A percentile compares a stretch with the other conserved stretches of the same genome.
These are phyloP conservation scores for Cyphomyrmex costatus DNA, from an alignment of 1,140 invertebrate genomes.

Conservation along the genomic window DNA sequence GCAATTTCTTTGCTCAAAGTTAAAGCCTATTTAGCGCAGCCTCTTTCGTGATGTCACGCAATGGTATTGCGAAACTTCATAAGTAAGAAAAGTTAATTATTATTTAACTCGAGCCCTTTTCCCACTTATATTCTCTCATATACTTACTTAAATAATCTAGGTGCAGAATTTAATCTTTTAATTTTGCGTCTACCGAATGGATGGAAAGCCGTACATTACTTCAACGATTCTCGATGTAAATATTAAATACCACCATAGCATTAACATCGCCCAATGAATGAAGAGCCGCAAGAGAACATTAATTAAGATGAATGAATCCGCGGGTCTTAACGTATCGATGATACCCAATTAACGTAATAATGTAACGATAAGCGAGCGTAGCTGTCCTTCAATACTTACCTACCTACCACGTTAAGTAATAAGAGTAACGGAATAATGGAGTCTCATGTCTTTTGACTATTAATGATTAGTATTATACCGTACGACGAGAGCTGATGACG, in stretches of 20 bases:
- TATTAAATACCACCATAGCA: conserved; percentile 84
- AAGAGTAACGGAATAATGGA: conserved; percentile 80
- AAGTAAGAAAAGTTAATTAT: conserved; percentile 18
- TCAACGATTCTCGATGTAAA: conserved; percentile 85
- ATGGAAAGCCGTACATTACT: conserved; percentile 80
- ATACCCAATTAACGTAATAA: conserved; percentile 86
- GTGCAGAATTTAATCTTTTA: conserved; percentile 70
- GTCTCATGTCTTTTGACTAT: conserved; percentile 85
- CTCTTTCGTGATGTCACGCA: conserved; percentile 16
- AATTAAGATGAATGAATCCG: conserved; percentile 70
- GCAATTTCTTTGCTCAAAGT: conserved; percentile 43
- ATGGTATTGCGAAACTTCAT: conserved; percentile 3
- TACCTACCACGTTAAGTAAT: conserved; percentile 84
- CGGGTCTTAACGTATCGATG: conserved; percentile 75
- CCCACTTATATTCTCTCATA: neutral
- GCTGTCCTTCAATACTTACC: conserved; percentile 86
- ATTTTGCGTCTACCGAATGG: conserved; percentile 79
- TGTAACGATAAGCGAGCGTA: conserved; percentile 85
- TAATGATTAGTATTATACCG: conserved; percentile 84
- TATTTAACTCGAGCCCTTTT: conserved; percentile 7
- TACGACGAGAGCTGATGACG: conserved; percentile 63
- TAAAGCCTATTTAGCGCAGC: conserved; percentile 16
- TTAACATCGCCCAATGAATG: conserved; percentile 76
- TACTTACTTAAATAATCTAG: conserved; percentile 26
- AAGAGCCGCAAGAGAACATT: conserved; percentile 51